phyloP scores from a whole-genome alignment of 2,113 vertebrate species.

The Sardina pilchardus region DNA sequence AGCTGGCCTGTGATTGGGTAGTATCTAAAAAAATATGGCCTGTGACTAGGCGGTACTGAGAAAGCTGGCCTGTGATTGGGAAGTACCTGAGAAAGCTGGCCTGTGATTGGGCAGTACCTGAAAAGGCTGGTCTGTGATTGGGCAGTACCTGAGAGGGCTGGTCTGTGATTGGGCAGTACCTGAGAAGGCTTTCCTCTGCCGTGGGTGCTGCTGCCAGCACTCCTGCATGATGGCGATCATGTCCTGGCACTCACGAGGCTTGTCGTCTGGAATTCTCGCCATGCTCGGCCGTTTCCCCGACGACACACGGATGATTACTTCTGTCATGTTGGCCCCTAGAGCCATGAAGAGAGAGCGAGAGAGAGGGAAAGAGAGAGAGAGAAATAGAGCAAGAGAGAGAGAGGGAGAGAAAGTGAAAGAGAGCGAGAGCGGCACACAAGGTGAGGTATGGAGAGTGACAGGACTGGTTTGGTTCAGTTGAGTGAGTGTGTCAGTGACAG shows the following conservation, averaged over 20 bases:
- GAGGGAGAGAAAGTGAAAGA: neutral
- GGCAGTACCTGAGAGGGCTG: conserved; percentile 65
- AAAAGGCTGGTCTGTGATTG: neutral
- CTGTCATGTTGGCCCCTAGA: conserved; percentile 78
- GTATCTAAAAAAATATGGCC: neutral
- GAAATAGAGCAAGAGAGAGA: neutral
- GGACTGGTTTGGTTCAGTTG: neutral
- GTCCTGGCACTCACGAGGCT: conserved; percentile 75
- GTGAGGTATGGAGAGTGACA: neutral
- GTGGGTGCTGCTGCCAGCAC: conserved; percentile 80
- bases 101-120: conserved; percentile 51
- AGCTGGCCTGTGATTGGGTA: conserved; percentile 63
- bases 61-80: neutral
- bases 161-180: conserved; percentile 68
- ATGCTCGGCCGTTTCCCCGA: conserved; percentile 75
- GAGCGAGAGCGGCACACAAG: neutral
- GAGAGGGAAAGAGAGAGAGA: neutral
- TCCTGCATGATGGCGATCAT: conserved; percentile 78
- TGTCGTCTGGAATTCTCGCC: conserved; percentile 66
- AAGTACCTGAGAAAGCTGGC: conserved; percentile 68
- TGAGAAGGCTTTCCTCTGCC: conserved; percentile 72
- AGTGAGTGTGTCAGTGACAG: neutral
- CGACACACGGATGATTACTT: conserved; percentile 75
- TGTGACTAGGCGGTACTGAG: conserved; percentile 38
- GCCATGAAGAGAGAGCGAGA: conserved; percentile 31